Percentiles rank a stretch among this genome's conserved stretches.
phyloP scores from a whole-genome alignment of 2,888 invertebrate species.

The Eristalis arbustorum region DNA sequence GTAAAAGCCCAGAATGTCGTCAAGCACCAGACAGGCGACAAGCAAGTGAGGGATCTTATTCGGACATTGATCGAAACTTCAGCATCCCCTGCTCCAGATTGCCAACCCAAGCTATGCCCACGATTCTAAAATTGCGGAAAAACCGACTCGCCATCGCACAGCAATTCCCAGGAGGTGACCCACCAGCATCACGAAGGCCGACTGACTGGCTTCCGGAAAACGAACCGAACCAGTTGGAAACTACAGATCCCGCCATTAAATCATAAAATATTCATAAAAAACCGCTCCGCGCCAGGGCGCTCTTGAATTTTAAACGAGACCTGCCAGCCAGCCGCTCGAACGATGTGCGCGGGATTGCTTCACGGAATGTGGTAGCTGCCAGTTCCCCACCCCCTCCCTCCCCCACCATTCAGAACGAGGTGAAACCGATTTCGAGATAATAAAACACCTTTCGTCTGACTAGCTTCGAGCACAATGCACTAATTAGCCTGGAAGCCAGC shows the following conservation, averaged over 20 bases:
- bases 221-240: background rate
- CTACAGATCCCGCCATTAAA: background rate
- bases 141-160: background rate
- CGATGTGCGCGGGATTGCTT: background rate
- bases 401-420: background rate
- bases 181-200: background rate
- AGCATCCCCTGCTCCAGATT: too few relatives aligned
- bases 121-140: too few relatives aligned
- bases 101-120: too few relatives aligned
- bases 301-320: background rate
- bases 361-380: background rate
- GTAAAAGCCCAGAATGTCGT: too few relatives aligned
- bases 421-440: background rate
- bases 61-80: too few relatives aligned
- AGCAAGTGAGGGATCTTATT: too few relatives aligned
- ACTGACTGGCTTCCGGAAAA: background rate
- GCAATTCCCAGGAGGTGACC: background rate
- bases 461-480: background rate
- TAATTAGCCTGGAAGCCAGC: background rate
- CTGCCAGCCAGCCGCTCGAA: background rate
- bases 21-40: too few relatives aligned
- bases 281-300: background rate
- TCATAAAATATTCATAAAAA: background rate
- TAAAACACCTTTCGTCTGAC: background rate
- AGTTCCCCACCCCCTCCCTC: background rate